These are phyloP conservation scores for Tauraco erythrolophus DNA, from an alignment of 2,113 vertebrate genomes.

Conservation along the genomic window DNA sequence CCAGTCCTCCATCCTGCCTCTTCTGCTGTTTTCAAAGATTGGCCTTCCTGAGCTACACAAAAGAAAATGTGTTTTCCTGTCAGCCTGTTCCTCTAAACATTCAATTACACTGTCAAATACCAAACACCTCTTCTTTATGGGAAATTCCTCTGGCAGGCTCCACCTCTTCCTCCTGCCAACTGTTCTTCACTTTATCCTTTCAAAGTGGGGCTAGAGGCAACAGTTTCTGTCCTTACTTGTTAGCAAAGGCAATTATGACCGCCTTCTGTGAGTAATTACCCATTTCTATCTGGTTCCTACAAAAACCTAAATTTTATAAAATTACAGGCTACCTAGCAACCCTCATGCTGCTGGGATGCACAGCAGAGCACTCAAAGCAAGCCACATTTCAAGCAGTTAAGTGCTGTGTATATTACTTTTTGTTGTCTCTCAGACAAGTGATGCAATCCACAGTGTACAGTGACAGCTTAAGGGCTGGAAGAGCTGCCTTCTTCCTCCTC, in stretches of 20 bases:
- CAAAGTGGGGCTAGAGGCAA: constrained; percentile 38
- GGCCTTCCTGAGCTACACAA: not conserved
- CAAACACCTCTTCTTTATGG: constrained; percentile 22
- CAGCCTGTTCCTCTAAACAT: constrained; percentile 24
- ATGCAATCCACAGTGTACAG: rapidly evolving
- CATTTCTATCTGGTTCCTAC: not conserved
- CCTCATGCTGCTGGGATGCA: not conserved
- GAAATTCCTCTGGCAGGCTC: constrained; percentile 36
- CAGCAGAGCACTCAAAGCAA: not conserved
- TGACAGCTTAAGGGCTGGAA: not conserved
- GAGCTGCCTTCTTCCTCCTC: not conserved
- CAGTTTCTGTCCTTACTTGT: constrained; percentile 45
- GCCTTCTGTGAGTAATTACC: constrained; percentile 54
- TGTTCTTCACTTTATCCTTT: constrained; percentile 31
- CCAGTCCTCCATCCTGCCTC: not conserved
- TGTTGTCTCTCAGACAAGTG: not conserved
- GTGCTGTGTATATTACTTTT: not conserved
- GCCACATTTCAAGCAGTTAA: not conserved
- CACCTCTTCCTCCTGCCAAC: constrained; percentile 48
- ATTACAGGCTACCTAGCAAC: not conserved
- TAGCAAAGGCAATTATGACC: constrained; percentile 39
- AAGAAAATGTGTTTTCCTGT: constrained; percentile 20
- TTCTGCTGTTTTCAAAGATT: not conserved
- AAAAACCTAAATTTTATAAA: constrained; percentile 8
- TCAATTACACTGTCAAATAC: constrained; percentile 58